These are phyloP conservation scores for Microcaecilia unicolor DNA, from an alignment of 2,797 vertebrate species.

Conservation along the genomic window DNA sequence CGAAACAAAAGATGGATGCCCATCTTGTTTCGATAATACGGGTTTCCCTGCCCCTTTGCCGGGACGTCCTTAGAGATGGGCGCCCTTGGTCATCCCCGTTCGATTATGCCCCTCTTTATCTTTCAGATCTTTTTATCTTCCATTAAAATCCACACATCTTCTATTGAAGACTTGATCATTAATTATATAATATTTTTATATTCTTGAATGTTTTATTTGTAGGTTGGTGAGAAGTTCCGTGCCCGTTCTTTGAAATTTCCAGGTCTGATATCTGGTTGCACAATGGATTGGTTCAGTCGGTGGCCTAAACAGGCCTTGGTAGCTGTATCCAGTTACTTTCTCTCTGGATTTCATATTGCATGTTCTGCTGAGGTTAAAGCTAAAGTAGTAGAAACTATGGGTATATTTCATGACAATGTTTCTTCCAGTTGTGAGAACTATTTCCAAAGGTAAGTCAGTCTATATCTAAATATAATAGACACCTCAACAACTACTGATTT, in stretches of 20 bases:
- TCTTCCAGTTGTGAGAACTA: slow-evolving; percentile 58
- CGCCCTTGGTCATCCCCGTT: no score
- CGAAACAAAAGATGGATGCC: no score
- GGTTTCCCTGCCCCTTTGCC: no score
- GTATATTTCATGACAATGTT: slow-evolving; percentile 53
- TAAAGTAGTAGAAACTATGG: slow-evolving; percentile 54
- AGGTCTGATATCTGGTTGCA: slow-evolving; percentile 61
- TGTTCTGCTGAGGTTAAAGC: slow-evolving; percentile 48
- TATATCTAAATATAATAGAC: background rate
- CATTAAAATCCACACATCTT: no score
- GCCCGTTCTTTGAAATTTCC: slow-evolving; percentile 59
- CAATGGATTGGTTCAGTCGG: slow-evolving; percentile 62
- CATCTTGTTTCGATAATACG: no score
- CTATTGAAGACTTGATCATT: no score
- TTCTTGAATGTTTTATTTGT: background rate
- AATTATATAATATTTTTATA: no score
- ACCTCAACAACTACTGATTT: no score
- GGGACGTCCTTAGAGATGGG: no score
- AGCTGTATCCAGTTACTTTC: slow-evolving; percentile 52
- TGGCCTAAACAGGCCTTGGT: slow-evolving; percentile 59
- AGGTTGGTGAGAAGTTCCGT: slow-evolving; percentile 64
- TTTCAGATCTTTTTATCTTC: no score
- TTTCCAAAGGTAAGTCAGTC: slow-evolving; percentile 50
- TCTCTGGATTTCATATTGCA: slow-evolving; percentile 46
- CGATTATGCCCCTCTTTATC: no score